Evolutionary conservation across 2,113 vertebrate species (phyloP), one percentile per base, ranked within the genome.

Genomic region (Casuarius casuarius): DNA sequence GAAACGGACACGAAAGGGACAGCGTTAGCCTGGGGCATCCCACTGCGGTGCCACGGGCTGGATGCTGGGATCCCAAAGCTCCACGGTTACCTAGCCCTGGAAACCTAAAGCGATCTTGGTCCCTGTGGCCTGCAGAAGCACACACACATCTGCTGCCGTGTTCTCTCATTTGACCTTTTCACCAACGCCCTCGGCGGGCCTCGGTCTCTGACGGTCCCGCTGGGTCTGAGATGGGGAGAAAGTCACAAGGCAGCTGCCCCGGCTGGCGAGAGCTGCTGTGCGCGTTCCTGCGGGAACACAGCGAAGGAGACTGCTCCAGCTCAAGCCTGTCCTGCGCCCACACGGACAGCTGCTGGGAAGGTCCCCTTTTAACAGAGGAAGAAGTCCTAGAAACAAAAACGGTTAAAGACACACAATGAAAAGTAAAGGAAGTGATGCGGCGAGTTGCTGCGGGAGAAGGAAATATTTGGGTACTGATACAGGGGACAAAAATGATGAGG

Each of bases 361-460:
- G 2, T 2, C 12, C 33, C 18, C 23, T 7, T 58, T n/a, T 56
- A 26, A 58, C 42, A 79, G 26, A 67, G 77, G n/a, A 42, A 91
- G 42, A 76, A 42, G 10, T 2, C 44, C 68, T 90, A 81, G 67
- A 42, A 89, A 51, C 25, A 40, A 62, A 72, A 54, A 72, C 16
- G 3, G 51, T 73, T 65, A 13, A 78, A 63, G 65, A 18, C 1
- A 38, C 12, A 22, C 1, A 25, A 52, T 17, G 42, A n/a, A 44
- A 61, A 85, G 62, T 29, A 22, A 65, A 82, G 58, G 42, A 79
- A 84, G 52, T 40, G 12, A 63, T 44, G 5, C 0, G 0, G 21
- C 0, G 0, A 80, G 51, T 22, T 44, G 29, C 49, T 1, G 1
- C 0, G 0, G 54, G 62, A 38, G 15, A 42, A 44, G 38, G 78